Percentiles rank a stretch among this genome's conserved stretches.
Conservation (phyloP, 2,888 invertebrate genomes). For the Hypena proboscidalis region DNA sequence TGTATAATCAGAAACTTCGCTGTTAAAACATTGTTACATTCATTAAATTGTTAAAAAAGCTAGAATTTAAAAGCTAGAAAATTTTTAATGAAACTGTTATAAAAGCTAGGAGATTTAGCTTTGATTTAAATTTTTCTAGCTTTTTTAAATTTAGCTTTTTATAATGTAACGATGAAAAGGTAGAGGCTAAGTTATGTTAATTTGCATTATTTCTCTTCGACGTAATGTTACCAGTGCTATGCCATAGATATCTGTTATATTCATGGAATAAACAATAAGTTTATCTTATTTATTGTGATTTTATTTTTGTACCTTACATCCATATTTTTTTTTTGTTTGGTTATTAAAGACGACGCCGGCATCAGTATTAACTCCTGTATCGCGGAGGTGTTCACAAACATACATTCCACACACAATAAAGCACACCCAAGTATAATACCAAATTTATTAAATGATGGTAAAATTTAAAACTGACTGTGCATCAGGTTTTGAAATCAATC, state of each 20-base stretch:
- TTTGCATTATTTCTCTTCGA: slow-evolving; percentile 56
- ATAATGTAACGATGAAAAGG: slow-evolving; percentile 31
- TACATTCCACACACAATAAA: no score
- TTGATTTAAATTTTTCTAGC: slow-evolving; percentile 2
- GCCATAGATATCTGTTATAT: slow-evolving; percentile 81
- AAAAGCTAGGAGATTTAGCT: neutral
- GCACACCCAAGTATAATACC: no score
- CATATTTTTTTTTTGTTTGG: no score
- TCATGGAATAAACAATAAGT: slow-evolving; percentile 77
- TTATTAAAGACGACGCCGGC: no score
- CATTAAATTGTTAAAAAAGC: neutral
- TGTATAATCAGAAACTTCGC: slow-evolving; percentile 8
- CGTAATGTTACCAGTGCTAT: slow-evolving; percentile 81
- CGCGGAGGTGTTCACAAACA: no score
- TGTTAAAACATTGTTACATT: slow-evolving; percentile 20
- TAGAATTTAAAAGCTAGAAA: neutral
- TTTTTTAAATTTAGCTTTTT: slow-evolving; percentile 4
- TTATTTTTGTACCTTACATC: slow-evolving; percentile 13
- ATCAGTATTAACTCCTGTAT: no score
- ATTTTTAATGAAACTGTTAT: neutral
- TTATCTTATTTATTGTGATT: slow-evolving; percentile 44
- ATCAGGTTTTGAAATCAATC: no score
- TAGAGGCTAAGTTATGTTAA: slow-evolving; percentile 69
- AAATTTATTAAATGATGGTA: no score
- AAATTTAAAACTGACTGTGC: no score